phyloP scores from a whole-genome alignment of 2,797 vertebrate genomes.

The Okamejei kenojei region DNA sequence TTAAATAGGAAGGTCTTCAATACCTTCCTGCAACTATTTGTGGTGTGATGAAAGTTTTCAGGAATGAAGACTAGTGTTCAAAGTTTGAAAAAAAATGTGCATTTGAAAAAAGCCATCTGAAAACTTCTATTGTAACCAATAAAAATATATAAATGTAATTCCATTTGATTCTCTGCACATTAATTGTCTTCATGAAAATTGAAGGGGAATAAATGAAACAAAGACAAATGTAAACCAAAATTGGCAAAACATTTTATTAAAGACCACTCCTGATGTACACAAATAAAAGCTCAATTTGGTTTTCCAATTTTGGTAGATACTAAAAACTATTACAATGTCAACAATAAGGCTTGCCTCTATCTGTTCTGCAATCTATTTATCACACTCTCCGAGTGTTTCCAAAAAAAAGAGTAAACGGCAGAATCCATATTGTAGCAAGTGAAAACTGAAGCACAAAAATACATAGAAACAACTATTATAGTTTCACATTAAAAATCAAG shows the following conservation, averaged over 20 bases:
- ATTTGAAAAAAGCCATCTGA: background rate
- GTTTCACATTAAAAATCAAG: conserved; percentile 30
- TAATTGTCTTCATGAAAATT: background rate
- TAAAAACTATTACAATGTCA: conserved; percentile 21
- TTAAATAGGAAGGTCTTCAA: no score
- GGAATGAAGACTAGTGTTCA: background rate
- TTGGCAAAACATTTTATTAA: conserved; percentile 32
- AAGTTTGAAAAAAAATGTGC: background rate
- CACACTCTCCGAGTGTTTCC: background rate
- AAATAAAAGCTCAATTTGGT: conserved; percentile 26
- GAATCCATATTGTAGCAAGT: conserved; percentile 17
- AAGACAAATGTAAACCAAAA: background rate
- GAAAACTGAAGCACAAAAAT: conserved; percentile 33
- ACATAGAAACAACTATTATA: background rate
- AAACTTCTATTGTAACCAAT: background rate
- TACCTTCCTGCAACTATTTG: background rate
- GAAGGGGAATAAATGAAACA: background rate
- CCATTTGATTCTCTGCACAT: background rate
- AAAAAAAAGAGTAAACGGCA: conserved; percentile 12
- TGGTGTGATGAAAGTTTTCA: background rate
- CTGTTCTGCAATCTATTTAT: conserved; percentile 17
- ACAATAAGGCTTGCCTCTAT: background rate
- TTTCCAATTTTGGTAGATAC: background rate
- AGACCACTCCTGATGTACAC: conserved; percentile 29
- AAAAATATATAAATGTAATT: background rate